phyloP scores from a whole-genome alignment of 2,797 vertebrate genomes.

The Melanotaenia pygmaea region DNA sequence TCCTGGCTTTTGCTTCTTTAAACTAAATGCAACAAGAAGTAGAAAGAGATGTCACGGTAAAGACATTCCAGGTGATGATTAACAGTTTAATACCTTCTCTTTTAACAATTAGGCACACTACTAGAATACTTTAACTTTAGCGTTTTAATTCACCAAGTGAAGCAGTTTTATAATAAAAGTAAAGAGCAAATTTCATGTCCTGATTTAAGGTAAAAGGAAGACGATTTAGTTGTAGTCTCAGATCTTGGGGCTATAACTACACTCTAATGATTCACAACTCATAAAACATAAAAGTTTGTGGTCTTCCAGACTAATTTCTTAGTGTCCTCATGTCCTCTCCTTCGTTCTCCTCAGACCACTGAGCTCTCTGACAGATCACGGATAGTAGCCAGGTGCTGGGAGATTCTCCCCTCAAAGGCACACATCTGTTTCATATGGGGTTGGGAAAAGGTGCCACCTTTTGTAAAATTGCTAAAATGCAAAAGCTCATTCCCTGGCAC shows the following conservation, averaged over 20 bases:
- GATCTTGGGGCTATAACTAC: slow-evolving; percentile 4
- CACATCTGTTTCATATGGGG: slow-evolving; percentile 83
- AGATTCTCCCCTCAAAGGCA: slow-evolving; percentile 78
- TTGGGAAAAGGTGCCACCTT: slow-evolving; percentile 70
- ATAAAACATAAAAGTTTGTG: slow-evolving; percentile 62
- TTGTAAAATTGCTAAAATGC: slow-evolving; percentile 83
- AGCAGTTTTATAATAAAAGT: background rate
- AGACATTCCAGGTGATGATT: background rate
- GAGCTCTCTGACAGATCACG: slow-evolving; percentile 82
- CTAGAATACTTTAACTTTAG: background rate
- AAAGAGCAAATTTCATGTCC: slow-evolving; percentile 6
- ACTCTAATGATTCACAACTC: slow-evolving; percentile 42
- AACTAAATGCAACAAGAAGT: slow-evolving; percentile 3
- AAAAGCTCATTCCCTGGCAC: slow-evolving; percentile 80
- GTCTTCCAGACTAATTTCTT: slow-evolving; percentile 59
- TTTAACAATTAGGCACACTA: background rate
- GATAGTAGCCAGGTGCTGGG: slow-evolving; percentile 80
- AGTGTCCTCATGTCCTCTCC: slow-evolving; percentile 69
- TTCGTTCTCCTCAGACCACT: slow-evolving; percentile 81
- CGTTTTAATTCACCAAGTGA: slow-evolving; percentile 8
- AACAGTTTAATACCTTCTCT: background rate
- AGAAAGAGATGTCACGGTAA: background rate
- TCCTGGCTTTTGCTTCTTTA: background rate
- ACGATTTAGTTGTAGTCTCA: slow-evolving; percentile 14
- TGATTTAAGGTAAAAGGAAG: slow-evolving; percentile 16